Conservation (phyloP, 2,113 vertebrate species). For the Pseudorectes ferrugineus region DNA sequence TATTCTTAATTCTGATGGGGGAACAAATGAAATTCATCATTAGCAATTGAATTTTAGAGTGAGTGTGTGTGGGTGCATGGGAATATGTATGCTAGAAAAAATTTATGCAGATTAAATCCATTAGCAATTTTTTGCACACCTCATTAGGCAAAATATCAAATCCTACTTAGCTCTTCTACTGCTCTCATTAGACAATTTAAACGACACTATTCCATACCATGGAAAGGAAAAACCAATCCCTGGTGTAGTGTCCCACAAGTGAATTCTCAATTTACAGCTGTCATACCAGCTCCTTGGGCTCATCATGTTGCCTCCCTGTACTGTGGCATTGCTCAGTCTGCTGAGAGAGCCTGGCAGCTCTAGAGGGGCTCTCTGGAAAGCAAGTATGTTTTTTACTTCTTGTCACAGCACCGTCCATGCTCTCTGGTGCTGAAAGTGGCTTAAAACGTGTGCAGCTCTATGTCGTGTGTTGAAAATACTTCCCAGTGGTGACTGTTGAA, state of each 20-base stretch:
- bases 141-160: conserved; percentile 37
- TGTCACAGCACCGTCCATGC: neutral
- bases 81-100: neutral
- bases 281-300: neutral
- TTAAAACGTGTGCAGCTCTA: neutral
- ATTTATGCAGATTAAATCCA: conserved; percentile 47
- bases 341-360: neutral
- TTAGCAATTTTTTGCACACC: conserved; percentile 28
- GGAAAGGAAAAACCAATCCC: neutral
- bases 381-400: neutral
- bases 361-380: neutral
- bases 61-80: neutral
- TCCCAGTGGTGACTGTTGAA: neutral
- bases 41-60: conserved; percentile 7
- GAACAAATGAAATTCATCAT: conserved; percentile 32
- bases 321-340: neutral
- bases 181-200: neutral
- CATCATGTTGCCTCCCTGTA: neutral
- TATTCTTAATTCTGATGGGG: conserved; percentile 1
- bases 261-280: neutral
- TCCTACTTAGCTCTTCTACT: conserved; percentile 8
- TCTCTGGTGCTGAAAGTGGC: neutral
- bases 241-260: neutral
- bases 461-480: neutral
- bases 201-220: neutral